phyloP scores from a whole-genome alignment of 2,888 invertebrate genomes.

The Drosophila atroscutellata region DNA sequence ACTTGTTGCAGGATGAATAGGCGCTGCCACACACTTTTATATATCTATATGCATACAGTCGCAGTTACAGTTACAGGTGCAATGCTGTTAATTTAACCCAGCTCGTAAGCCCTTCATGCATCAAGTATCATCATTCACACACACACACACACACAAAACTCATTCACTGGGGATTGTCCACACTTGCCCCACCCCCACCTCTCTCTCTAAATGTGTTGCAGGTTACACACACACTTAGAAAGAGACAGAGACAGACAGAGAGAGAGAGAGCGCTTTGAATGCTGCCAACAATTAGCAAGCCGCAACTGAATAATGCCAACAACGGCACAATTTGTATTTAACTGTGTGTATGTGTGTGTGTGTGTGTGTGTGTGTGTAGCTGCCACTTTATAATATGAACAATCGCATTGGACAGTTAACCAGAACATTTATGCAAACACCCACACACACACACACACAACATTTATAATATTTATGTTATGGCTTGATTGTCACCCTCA shows the following conservation, averaged over 20 bases:
- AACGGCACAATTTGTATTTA: constrained; percentile 33
- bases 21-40: not conserved
- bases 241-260: not conserved
- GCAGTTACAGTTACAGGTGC: not conserved
- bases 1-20: constrained; percentile 20
- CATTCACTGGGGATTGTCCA: constrained; percentile 12
- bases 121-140: constrained; percentile 29
- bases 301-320: constrained; percentile 36
- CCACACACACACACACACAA: constrained; percentile 5
- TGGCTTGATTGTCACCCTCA: not conserved
- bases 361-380: constrained; percentile 22
- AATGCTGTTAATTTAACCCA: constrained; percentile 25
- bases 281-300: constrained; percentile 61
- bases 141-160: not conserved
- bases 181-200: not conserved
- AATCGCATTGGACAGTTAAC: constrained; percentile 41
- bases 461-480: not conserved
- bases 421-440: constrained; percentile 20
- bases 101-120: constrained; percentile 29
- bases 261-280: constrained; percentile 1
- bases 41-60: constrained; percentile 6
- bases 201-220: constrained; percentile 8
- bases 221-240: constrained; percentile 27
- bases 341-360: constrained; percentile 41
- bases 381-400: constrained; percentile 45